Conservation (phyloP, 2,113 vertebrate genomes). For the Motacilla alba region DNA sequence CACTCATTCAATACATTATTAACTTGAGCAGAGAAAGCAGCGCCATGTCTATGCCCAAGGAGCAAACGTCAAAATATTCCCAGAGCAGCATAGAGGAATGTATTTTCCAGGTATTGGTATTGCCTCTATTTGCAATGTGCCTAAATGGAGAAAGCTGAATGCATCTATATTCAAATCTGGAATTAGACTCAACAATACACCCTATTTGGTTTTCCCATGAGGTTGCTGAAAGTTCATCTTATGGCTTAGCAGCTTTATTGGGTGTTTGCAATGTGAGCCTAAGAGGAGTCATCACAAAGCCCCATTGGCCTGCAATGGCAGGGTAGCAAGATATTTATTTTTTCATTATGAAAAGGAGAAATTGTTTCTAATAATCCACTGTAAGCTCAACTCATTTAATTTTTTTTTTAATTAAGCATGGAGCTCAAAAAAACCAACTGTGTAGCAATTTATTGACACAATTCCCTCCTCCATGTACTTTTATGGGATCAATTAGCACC, state of each 20-base stretch:
- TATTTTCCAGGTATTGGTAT: neutral
- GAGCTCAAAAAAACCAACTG: neutral
- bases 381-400: neutral
- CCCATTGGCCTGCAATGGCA: neutral
- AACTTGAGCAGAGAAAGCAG: neutral
- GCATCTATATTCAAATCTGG: neutral
- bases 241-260: neutral
- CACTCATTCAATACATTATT: constrained; percentile 25
- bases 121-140: neutral
- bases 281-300: neutral
- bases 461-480: neutral
- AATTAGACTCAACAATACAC: neutral
- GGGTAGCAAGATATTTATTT: neutral
- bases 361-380: neutral
- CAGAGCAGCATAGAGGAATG: neutral
- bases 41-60: neutral
- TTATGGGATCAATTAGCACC: constrained; percentile 22
- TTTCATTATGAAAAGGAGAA: neutral
- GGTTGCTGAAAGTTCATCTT: neutral
- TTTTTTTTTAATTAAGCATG: neutral
- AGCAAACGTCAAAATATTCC: constrained; percentile 13
- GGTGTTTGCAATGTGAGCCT: neutral
- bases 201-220: neutral
- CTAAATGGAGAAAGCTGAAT: neutral
- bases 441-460: neutral